Conservation (phyloP, 2,888 invertebrate species). For the Ramazzottius varieornatus region DNA sequence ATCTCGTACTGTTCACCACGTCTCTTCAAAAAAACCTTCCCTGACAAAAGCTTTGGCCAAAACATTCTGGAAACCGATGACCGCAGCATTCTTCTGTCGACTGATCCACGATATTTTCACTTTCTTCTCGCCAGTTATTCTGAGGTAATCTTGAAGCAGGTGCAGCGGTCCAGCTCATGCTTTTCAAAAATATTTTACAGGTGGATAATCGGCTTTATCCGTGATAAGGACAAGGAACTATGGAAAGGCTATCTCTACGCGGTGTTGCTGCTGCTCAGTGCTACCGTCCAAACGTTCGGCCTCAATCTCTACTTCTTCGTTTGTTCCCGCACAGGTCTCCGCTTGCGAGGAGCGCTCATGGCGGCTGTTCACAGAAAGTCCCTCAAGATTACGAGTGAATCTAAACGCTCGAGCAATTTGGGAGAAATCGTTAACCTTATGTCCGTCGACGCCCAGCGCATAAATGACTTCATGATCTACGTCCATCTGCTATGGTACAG, state of each 20-base stretch:
- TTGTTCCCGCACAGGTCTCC: neutral
- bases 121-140: neutral
- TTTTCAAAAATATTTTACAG: no score
- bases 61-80: neutral
- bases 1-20: no score
- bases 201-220: neutral
- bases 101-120: neutral
- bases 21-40: neutral
- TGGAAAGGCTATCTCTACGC: conserved; percentile 4
- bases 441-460: conserved; percentile 25
- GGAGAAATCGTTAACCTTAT: conserved; percentile 31
- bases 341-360: neutral
- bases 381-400: conserved; percentile 22
- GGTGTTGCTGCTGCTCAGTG: neutral
- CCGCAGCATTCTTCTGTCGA: neutral
- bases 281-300: neutral
- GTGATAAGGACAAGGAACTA: neutral
- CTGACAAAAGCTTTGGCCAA: neutral
- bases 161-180: no score
- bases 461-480: conserved; percentile 20
- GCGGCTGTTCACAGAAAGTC: neutral
- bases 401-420: conserved; percentile 24
- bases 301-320: neutral
- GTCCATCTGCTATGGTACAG: conserved; percentile 21
- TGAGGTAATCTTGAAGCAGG: no score